Evolutionary conservation across 2,113 vertebrate genomes (phyloP), one percentile per base, ranked within the genome.

Genomic region (Addax nasomaculatus): DNA sequence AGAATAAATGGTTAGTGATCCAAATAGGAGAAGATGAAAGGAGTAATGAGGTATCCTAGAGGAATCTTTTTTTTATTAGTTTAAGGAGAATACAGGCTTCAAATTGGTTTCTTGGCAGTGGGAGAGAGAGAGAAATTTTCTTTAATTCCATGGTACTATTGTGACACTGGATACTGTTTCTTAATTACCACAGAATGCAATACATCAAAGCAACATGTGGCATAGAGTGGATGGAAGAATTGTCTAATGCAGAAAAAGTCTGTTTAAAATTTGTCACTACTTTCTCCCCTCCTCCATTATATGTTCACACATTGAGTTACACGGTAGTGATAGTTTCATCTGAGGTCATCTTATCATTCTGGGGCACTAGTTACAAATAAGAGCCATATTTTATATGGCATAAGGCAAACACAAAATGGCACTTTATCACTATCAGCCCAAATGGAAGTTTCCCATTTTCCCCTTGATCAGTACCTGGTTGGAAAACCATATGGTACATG

Each of bases 101-200:
- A 89, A 93, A 33, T 15, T 92, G 33, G 29, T 45, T 95, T 96
- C 27, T 97, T 95, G 93, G 30, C 89, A 93, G 33, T 36, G 21
- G 96, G n/a, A 8, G 86, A 90, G 89, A 89, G 30, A 85, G 23
- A 93, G 17, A 55, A 93, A 94, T 89, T 27, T n/a, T 96, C 12
- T 76, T 87, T 93, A 95, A 91, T 85, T 95, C 30, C 49, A 16
- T 70, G 47, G 67, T 85, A 51, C 30, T 64, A 15, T 57, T 87
- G 55, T 91, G 80, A 73, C 78, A 84, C 30, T 81, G 36, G 39
- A 5, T 55, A 80, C 30, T 15, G 1, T 85, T 97, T 95, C 70
- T 96, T 15, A 39, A 5, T 43, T 88, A 89, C 3, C 79, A n/a
- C 13, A 33, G 95, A 94, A 89, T 33, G 9, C 7, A 89, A 27